Conservation (phyloP, 2,113 vertebrate genomes). For the Diadophis punctatus region DNA sequence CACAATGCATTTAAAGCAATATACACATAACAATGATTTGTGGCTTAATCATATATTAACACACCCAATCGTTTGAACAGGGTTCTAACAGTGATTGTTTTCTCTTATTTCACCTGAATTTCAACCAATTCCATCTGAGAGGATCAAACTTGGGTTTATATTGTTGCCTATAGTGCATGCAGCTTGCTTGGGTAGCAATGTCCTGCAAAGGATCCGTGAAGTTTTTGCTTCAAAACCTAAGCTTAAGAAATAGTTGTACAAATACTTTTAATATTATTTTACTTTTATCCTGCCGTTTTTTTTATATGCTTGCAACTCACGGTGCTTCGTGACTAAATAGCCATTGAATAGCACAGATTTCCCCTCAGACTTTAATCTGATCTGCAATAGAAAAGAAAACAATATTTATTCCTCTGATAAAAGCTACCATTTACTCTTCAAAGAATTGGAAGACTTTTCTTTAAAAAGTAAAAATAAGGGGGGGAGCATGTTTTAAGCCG, state of each 20-base stretch:
- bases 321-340: neutral
- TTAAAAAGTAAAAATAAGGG: neutral
- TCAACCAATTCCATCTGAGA: neutral
- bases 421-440: neutral
- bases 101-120: neutral
- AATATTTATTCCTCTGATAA: neutral
- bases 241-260: neutral
- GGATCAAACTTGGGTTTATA: neutral
- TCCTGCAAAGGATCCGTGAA: neutral
- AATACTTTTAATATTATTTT: neutral
- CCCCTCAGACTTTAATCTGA: neutral
- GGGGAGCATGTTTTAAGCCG: neutral
- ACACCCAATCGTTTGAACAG: no score
- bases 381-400: neutral
- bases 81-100: neutral
- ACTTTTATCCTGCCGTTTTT: neutral
- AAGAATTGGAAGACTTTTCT: neutral
- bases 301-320: neutral
- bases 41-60: no score
- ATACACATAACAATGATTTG: no score
- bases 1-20: no score
- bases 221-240: neutral
- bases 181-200: neutral
- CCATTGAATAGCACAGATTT: neutral
- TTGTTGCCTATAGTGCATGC: neutral